phyloP scores from a whole-genome alignment of 2,113 vertebrate genomes.

The Cyphomyrus discorhynchus region DNA sequence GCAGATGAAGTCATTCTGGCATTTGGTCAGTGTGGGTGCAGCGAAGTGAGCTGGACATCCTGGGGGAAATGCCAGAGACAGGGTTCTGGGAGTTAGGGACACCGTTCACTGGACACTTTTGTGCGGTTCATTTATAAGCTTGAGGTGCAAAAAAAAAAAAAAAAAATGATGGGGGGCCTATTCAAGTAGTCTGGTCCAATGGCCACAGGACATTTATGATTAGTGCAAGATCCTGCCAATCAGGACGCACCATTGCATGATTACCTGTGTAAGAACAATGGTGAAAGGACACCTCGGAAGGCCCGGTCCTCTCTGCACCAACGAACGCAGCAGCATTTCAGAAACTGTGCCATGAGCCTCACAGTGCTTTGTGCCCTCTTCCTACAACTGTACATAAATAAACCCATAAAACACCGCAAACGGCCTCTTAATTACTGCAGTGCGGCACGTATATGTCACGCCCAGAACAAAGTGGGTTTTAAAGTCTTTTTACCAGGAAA shows the following conservation, averaged over 20 bases:
- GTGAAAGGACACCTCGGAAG: neutral
- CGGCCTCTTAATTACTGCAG: neutral
- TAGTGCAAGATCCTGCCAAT: neutral
- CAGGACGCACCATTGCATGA: neutral
- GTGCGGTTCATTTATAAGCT: neutral
- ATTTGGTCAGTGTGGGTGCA: neutral
- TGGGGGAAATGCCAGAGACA: neutral
- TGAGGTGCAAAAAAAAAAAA: neutral
- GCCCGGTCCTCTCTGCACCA: neutral
- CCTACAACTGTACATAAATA: conserved; percentile 4
- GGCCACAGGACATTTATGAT: neutral
- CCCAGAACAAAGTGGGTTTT: neutral
- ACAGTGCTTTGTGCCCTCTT: conserved; percentile 1
- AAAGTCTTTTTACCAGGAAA: neutral
- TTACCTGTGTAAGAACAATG: neutral
- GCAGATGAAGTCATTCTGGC: neutral
- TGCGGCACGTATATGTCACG: neutral
- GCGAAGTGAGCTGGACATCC: neutral
- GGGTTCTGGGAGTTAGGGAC: neutral
- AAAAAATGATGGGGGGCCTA: neutral
- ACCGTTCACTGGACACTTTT: neutral
- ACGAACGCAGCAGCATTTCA: neutral
- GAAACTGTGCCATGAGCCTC: conserved; percentile 4
- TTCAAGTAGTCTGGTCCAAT: neutral
- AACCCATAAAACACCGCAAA: neutral